Evolutionary conservation across 64 coral and sea anemone species (phyloP).

Genomic region (Montipora efflorescens): DNA sequence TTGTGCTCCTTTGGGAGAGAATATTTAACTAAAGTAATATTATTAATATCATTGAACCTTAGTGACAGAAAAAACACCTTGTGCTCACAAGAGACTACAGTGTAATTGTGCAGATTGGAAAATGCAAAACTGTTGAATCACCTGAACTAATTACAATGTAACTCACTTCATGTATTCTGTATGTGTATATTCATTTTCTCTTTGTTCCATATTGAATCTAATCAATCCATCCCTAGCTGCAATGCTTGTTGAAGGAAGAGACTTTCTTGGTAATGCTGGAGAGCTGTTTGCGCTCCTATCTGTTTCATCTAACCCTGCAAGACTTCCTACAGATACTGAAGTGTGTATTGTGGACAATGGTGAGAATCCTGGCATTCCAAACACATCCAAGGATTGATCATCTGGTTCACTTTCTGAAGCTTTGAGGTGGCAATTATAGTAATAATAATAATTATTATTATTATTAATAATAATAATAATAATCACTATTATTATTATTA

Average conservation of each 20-base stretch:
- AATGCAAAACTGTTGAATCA: no score
- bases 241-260: constrained; percentile 43
- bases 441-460: no score
- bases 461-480: no score
- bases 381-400: constrained; percentile 64
- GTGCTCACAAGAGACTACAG: no score
- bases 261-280: constrained; percentile 69
- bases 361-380: constrained; percentile 91
- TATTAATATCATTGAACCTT: no score
- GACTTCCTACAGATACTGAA: constrained; percentile 64
- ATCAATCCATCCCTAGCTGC: constrained; percentile 84
- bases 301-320: constrained; percentile 42
- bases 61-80: no score
- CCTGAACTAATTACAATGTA: neutral
- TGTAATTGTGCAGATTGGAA: no score
- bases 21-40: no score
- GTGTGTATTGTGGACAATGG: constrained; percentile 56
- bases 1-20: no score
- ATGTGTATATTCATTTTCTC: constrained; percentile 77
- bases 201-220: constrained; percentile 66
- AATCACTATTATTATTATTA: no score
- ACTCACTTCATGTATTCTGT: constrained; percentile 77
- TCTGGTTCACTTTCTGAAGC: constrained; percentile 41
- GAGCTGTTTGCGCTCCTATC: constrained; percentile 40
- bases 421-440: neutral